Conservation (phyloP, 1,140 invertebrate species). For the Dryas iulia region DNA sequence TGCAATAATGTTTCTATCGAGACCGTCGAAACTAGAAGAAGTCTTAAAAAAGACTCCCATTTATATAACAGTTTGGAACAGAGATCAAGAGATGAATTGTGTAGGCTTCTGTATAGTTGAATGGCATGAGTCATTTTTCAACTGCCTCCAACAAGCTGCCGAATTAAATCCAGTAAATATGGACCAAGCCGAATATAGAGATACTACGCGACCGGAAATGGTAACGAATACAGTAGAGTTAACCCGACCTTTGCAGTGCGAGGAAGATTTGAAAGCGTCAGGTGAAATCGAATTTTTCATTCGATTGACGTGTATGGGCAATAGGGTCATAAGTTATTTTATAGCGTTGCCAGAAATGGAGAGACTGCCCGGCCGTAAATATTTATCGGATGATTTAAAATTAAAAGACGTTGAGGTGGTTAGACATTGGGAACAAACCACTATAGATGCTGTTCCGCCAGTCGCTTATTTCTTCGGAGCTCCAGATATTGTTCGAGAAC, state of each 20-base stretch:
- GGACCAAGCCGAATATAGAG: slow-evolving; percentile 62
- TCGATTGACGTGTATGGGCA: slow-evolving; percentile 66
- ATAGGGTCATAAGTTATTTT: slow-evolving; percentile 63
- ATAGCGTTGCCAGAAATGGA: slow-evolving; percentile 72
- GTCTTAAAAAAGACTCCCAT: slow-evolving; percentile 65
- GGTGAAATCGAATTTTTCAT: slow-evolving; percentile 70
- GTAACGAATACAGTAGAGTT: slow-evolving; percentile 68
- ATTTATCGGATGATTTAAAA: slow-evolving; percentile 66
- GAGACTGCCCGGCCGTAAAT: slow-evolving; percentile 66
- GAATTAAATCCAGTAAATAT: slow-evolving; percentile 66
- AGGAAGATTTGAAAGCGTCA: slow-evolving; percentile 69
- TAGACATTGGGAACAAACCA: slow-evolving; percentile 69
- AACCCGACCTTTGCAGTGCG: slow-evolving; percentile 58
- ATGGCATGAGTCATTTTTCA: slow-evolving; percentile 70
- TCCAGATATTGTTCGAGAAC: slow-evolving; percentile 63
- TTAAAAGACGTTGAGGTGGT: slow-evolving; percentile 72
- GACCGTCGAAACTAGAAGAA: slow-evolving; percentile 68
- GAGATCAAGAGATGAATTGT: slow-evolving; percentile 70
- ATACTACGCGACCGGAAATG: slow-evolving; percentile 59
- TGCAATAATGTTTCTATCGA: slow-evolving; percentile 63
- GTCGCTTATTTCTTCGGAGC: slow-evolving; percentile 69
- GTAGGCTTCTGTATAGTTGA: slow-evolving; percentile 61
- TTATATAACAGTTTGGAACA: slow-evolving; percentile 69
- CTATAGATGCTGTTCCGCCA: slow-evolving; percentile 63
- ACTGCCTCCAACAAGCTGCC: slow-evolving; percentile 52